phyloP scores from a whole-genome alignment of 2,113 vertebrate genomes.

The Ceyx melanurus region DNA sequence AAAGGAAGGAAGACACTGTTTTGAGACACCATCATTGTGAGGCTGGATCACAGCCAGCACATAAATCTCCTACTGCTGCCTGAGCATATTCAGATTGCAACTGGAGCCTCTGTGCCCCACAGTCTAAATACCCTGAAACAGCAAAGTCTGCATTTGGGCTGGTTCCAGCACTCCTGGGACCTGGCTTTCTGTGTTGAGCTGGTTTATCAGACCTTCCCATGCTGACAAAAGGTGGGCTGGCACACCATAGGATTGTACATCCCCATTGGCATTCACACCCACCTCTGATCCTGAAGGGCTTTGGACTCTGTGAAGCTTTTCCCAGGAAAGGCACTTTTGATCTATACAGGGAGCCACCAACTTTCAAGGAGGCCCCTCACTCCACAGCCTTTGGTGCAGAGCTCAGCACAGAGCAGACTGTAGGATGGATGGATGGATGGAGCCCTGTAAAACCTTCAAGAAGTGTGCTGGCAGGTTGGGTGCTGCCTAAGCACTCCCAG shows the following conservation, averaged over 20 bases:
- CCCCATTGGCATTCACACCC: background rate
- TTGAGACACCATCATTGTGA: background rate
- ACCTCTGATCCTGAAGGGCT: background rate
- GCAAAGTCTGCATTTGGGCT: background rate
- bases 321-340: background rate
- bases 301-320: background rate
- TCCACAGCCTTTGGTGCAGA: background rate
- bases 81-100: background rate
- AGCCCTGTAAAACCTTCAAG: background rate
- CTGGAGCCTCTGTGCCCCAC: fast-evolving
- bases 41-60: background rate
- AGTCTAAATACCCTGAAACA: background rate
- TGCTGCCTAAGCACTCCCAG: fast-evolving
- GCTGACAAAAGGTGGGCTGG: background rate
- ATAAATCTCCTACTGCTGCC: background rate
- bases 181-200: background rate
- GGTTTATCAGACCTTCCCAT: background rate
- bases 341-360: fast-evolving
- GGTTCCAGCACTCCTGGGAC: background rate
- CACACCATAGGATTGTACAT: background rate
- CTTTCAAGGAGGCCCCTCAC: background rate
- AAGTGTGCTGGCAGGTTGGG: background rate
- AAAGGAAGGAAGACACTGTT: background rate
- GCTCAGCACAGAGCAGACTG: background rate
- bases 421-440: background rate